Conservation (phyloP, 35 echinoderm and acorn worm species). For the Heliocidaris tuberculata region DNA sequence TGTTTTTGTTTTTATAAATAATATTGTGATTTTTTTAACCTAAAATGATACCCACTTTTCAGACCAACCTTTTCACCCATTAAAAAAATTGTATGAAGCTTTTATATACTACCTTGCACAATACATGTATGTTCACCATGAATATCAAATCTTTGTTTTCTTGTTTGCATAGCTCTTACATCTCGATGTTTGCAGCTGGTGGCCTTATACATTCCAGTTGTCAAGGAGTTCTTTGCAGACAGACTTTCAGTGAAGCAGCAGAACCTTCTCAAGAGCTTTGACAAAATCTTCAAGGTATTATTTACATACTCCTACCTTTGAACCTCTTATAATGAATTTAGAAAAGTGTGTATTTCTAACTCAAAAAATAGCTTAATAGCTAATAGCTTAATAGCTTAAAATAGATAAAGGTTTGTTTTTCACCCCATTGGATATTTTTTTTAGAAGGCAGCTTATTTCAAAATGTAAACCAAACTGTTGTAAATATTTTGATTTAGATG, state of each 20-base stretch:
- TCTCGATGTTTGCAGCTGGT: conserved; percentile 94
- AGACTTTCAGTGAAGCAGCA: conserved; percentile 72
- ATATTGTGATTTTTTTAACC: neutral
- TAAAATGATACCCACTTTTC: neutral
- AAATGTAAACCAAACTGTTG: too few species aligned
- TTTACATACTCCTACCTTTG: neutral
- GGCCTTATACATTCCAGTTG: conserved; percentile 91
- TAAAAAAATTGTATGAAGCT: too few species aligned
- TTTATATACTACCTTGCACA: too few species aligned
- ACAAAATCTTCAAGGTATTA: conserved; percentile 95
- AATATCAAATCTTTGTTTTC: too few species aligned
- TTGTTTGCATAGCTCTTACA: conserved; percentile 68
- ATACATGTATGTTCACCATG: too few species aligned
- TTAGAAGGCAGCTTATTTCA: too few species aligned
- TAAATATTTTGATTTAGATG: too few species aligned
- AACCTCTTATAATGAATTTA: neutral
- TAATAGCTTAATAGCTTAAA: too few species aligned
- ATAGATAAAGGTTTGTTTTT: neutral
- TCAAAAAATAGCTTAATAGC: too few species aligned
- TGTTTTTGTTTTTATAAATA: neutral
- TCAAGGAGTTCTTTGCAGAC: conserved; percentile 84
- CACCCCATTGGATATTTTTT: neutral
- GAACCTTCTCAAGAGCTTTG: conserved; percentile 80
- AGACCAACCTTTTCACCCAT: too few species aligned
- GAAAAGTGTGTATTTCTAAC: neutral